A percentile compares a stretch with the other conserved stretches of the same genome.
Evolutionary conservation across 2,888 invertebrate genomes (phyloP).

Genomic region (Ornithoptera alexandrae): DNA sequence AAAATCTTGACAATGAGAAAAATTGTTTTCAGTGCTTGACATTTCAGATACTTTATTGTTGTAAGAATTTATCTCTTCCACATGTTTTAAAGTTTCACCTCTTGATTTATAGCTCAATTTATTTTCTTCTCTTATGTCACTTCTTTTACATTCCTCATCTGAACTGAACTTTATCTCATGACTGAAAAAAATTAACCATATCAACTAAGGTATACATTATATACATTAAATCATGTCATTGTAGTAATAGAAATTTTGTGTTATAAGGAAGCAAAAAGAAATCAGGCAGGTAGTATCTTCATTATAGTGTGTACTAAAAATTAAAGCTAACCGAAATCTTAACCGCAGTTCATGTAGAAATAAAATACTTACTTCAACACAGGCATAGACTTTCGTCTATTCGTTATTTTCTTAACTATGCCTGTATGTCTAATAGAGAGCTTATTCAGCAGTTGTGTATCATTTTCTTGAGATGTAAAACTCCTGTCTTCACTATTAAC

Average conservation of each 20-base stretch:
- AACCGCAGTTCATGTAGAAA: neutral
- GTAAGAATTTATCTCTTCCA: constrained; percentile 35
- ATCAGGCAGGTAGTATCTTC: too few species aligned
- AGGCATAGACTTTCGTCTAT: constrained; percentile 59
- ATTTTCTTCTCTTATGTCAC: constrained; percentile 21
- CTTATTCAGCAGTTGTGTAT: constrained; percentile 14
- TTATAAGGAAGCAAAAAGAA: neutral
- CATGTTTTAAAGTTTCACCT: constrained; percentile 32
- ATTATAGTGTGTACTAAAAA: too few species aligned
- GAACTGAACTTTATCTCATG: constrained; percentile 45
- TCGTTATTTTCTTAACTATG: constrained; percentile 40
- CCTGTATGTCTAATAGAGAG: constrained; percentile 26
- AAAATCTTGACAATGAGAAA: constrained; percentile 27
- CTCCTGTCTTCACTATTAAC: constrained; percentile 38
- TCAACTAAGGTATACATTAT: neutral
- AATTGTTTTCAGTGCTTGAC: constrained; percentile 20
- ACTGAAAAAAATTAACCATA: constrained; percentile 24
- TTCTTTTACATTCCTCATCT: constrained; percentile 52
- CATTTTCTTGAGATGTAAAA: constrained; percentile 33
- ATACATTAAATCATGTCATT: neutral
- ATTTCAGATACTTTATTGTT: constrained; percentile 33
- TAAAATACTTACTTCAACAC: constrained; percentile 44
- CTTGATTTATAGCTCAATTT: constrained; percentile 34
- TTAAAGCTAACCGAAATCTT: too few species aligned
- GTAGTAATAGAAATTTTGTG: neutral